Percentiles rank a stretch among this genome's conserved stretches.
Conservation (phyloP, 2,888 invertebrate species). For the Hydriomena furcata region DNA sequence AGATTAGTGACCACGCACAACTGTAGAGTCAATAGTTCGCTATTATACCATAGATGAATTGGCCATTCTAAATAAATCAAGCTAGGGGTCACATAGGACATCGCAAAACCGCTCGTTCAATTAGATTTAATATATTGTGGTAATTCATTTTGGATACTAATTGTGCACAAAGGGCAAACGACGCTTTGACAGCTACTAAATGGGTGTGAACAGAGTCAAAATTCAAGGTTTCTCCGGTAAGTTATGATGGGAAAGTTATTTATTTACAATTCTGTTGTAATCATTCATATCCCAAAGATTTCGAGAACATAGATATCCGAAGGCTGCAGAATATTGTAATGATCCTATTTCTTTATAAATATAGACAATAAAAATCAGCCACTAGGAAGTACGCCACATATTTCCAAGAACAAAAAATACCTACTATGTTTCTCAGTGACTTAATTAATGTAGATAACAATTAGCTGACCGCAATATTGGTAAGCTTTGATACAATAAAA, state of each 20-base stretch:
- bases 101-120: conserved; percentile 45
- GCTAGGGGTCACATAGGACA: conserved; percentile 3
- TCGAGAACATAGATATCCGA: too few relatives aligned
- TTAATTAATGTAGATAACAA: conserved; percentile 2
- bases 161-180: conserved; percentile 57
- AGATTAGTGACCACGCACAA: too few relatives aligned
- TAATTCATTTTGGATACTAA: conserved; percentile 59
- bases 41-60: too few relatives aligned
- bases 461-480: conserved; percentile 10
- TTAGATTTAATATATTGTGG: conserved; percentile 54
- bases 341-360: too few relatives aligned
- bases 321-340: too few relatives aligned
- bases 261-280: conserved; percentile 6
- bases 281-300: background rate
- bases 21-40: too few relatives aligned
- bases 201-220: conserved; percentile 44
- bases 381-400: conserved; percentile 13
- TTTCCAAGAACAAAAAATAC: conserved; percentile 2
- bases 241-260: conserved; percentile 16
- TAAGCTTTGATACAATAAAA: conserved; percentile 3
- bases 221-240: conserved; percentile 24
- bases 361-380: background rate
- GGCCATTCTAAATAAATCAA: too few relatives aligned
- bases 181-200: conserved; percentile 45
- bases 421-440: background rate